Conservation (phyloP, 2,113 vertebrate species). For the Tragelaphus imberbis region DNA sequence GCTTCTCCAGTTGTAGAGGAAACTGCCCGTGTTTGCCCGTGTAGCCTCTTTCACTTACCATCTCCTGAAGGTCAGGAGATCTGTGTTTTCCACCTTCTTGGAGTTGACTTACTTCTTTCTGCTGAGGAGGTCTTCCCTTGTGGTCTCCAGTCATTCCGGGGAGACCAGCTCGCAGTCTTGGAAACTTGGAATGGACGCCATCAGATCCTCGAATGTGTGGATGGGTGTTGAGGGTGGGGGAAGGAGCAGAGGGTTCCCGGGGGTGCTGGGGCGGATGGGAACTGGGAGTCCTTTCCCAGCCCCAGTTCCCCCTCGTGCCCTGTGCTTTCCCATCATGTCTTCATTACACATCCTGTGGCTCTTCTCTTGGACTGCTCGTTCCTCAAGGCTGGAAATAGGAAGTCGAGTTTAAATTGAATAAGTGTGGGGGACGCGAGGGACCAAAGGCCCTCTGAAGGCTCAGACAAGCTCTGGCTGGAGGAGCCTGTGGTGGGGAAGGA, state of each 20-base stretch:
- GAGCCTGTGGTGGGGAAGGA: neutral
- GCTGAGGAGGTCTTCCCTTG: neutral
- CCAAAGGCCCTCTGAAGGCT: neutral
- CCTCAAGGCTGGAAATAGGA: neutral
- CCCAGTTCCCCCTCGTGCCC: fast-evolving
- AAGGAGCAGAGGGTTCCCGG: neutral
- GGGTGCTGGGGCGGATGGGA: neutral
- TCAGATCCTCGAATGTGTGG: neutral
- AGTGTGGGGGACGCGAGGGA: neutral
- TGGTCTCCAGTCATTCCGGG: neutral
- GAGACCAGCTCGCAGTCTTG: neutral
- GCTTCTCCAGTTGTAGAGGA: neutral
- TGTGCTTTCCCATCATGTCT: neutral
- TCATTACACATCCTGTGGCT: neutral
- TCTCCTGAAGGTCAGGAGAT: neutral
- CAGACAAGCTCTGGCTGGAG: neutral
- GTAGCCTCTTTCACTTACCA: no score
- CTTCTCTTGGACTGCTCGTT: neutral
- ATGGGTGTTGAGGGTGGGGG: fast-evolving
- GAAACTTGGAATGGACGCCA: neutral
- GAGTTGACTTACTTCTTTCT: neutral
- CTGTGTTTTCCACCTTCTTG: neutral
- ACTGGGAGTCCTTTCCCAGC: neutral
- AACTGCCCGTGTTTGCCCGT: neutral
- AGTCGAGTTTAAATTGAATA: neutral